A percentile compares a stretch with the other conserved stretches of the same genome.
These are phyloP conservation scores for Rhorus exstirpatorius DNA, from an alignment of 2,888 invertebrate species.

Conservation along the genomic window DNA sequence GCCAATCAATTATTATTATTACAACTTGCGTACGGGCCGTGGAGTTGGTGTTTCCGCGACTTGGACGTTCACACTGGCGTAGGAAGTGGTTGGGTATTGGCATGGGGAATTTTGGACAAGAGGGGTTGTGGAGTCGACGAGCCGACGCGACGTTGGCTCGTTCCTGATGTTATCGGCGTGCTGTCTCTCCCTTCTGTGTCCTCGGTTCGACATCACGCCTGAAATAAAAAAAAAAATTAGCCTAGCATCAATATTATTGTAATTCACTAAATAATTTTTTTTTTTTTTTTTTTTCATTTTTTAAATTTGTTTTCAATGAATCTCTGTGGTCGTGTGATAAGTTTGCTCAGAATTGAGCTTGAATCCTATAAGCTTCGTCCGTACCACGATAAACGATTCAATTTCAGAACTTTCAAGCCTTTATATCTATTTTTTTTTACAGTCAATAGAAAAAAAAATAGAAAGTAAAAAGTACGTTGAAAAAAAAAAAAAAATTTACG, in stretches of 20 bases:
- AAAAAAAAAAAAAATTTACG: too few relatives aligned
- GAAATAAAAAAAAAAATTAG: constrained; percentile 70
- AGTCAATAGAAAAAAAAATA: too few relatives aligned
- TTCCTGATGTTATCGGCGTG: constrained; percentile 83
- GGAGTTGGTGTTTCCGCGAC: constrained; percentile 34
- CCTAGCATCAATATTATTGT: background rate
- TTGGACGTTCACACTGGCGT: constrained; percentile 88
- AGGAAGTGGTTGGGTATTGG: constrained; percentile 87
- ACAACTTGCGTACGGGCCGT: constrained; percentile 53
- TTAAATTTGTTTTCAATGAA: background rate
- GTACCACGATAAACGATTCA: background rate
- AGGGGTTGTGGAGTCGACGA: constrained; percentile 81
- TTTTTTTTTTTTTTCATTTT: too few relatives aligned
- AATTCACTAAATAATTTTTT: background rate
- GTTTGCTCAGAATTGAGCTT: background rate
- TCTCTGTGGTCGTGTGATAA: constrained; percentile 51
- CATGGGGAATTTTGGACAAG: constrained; percentile 82
- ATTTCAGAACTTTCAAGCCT: too few relatives aligned
- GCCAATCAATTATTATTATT: constrained; percentile 17
- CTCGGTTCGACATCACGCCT: constrained; percentile 88
- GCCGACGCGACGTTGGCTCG: constrained; percentile 74
- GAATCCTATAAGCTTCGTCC: background rate
- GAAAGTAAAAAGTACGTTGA: background rate
- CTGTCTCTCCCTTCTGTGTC: constrained; percentile 85
- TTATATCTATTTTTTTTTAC: background rate